A percentile compares a stretch with the other conserved stretches of the same genome.
Evolutionary conservation across 2,797 vertebrate genomes (phyloP).

Genomic region (Poeciliopsis turneri): DNA sequence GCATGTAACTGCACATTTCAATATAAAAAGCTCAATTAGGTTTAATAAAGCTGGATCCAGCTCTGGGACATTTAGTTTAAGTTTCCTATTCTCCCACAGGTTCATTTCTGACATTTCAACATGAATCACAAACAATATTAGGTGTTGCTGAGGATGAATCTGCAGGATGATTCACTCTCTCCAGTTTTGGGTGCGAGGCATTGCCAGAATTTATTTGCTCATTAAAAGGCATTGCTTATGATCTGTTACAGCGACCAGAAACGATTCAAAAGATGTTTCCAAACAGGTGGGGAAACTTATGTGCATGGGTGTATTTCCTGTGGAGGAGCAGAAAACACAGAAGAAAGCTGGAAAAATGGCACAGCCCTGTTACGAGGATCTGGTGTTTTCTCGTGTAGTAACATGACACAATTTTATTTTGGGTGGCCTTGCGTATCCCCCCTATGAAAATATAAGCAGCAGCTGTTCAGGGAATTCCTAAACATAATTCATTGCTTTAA

Average conservation of each 20-base stretch:
- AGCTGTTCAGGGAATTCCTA: conserved; percentile 68
- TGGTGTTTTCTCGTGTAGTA: conserved; percentile 71
- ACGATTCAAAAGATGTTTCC: conserved; percentile 73
- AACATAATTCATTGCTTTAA: conserved; percentile 73
- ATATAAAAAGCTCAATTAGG: conserved; percentile 48
- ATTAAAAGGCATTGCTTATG: conserved; percentile 69
- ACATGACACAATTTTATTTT: conserved; percentile 80
- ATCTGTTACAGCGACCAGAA: conserved; percentile 74
- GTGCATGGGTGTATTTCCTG: conserved; percentile 79
- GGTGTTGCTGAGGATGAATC: conserved; percentile 73
- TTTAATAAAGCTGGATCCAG: conserved; percentile 60
- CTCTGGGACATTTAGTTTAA: conserved; percentile 49
- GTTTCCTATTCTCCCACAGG: conserved; percentile 56
- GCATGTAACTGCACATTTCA: conserved; percentile 11
- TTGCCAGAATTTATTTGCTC: conserved; percentile 73
- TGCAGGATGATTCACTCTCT: conserved; percentile 74
- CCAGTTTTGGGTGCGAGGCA: conserved; percentile 57
- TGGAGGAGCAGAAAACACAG: conserved; percentile 75
- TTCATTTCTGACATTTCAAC: conserved; percentile 59
- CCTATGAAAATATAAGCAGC: conserved; percentile 73
- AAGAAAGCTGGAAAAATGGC: conserved; percentile 71
- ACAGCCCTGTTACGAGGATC: conserved; percentile 59
- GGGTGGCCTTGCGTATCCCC: conserved; percentile 78
- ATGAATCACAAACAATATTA: conserved; percentile 77
- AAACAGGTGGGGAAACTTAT: conserved; percentile 83